Evolutionary conservation across 2,888 invertebrate species (phyloP).

Genomic region (Mythimna loreyi): DNA sequence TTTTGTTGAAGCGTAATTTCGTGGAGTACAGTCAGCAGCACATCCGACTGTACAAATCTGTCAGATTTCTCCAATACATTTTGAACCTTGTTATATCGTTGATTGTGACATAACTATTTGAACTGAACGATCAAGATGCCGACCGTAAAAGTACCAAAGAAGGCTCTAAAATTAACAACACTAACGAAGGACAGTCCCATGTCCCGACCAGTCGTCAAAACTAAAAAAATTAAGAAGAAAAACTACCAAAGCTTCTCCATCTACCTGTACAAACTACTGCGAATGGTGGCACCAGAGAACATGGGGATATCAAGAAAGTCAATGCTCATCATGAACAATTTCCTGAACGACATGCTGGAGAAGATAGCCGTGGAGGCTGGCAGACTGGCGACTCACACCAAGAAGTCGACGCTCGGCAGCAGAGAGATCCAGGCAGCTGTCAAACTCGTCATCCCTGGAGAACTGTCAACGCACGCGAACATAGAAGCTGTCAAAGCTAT

Average conservation of each 20-base stretch:
- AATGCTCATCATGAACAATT: slow-evolving; percentile 94
- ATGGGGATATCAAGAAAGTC: slow-evolving; percentile 93
- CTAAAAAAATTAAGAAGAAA: slow-evolving; percentile 89
- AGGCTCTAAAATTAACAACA: slow-evolving; percentile 72
- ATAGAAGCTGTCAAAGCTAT: slow-evolving; percentile 92
- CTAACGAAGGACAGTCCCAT: slow-evolving; percentile 72
- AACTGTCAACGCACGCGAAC: slow-evolving; percentile 93
- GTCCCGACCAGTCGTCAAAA: slow-evolving; percentile 82
- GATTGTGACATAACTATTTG: too few relatives aligned
- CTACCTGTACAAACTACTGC: slow-evolving; percentile 92
- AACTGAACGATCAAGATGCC: slow-evolving; percentile 71
- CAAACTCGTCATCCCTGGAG: slow-evolving; percentile 93
- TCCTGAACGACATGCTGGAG: slow-evolving; percentile 94
- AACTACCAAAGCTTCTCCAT: slow-evolving; percentile 89
- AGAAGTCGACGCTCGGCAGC: slow-evolving; percentile 92
- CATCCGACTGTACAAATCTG: too few relatives aligned
- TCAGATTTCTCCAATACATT: too few relatives aligned
- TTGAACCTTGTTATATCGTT: too few relatives aligned
- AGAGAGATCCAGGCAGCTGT: slow-evolving; percentile 93
- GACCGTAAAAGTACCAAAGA: slow-evolving; percentile 77
- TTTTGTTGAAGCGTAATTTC: slow-evolving; percentile 27
- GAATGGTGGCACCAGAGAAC: slow-evolving; percentile 90
- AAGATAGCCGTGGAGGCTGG: slow-evolving; percentile 93
- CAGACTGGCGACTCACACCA: slow-evolving; percentile 91
- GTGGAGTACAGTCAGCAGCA: slow-evolving; percentile 16